Conservation (phyloP, 2,113 vertebrate genomes). For the Psettodes erumei region DNA sequence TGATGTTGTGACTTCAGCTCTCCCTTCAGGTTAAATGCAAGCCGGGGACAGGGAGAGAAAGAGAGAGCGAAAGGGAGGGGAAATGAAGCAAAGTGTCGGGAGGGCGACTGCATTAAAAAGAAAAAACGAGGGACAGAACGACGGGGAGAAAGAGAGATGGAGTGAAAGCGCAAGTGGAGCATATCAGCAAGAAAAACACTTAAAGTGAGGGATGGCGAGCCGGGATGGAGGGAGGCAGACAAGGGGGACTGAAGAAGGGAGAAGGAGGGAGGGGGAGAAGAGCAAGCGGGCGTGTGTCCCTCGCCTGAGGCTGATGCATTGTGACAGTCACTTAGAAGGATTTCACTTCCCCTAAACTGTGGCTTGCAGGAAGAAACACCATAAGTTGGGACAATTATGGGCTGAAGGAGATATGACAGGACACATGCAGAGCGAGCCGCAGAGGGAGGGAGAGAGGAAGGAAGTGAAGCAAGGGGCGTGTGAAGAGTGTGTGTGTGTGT, state of each 20-base stretch:
- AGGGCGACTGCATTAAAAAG: slow-evolving; percentile 70
- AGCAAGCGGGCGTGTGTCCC: slow-evolving; percentile 77
- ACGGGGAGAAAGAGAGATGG: slow-evolving; percentile 23
- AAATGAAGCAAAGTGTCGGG: slow-evolving; percentile 66
- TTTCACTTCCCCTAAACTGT: slow-evolving; percentile 90
- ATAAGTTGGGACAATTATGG: slow-evolving; percentile 89
- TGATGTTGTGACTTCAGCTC: slow-evolving; percentile 91
- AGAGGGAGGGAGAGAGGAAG: slow-evolving; percentile 51
- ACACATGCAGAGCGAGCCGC: slow-evolving; percentile 77
- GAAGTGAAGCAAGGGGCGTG: slow-evolving; percentile 53
- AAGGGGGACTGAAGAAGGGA: slow-evolving; percentile 54
- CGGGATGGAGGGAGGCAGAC: slow-evolving; percentile 56
- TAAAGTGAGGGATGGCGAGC: slow-evolving; percentile 68
- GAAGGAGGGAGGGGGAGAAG: slow-evolving; percentile 2
- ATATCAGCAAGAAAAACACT: slow-evolving; percentile 71
- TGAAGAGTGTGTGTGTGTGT: slow-evolving; percentile 30
- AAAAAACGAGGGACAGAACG: slow-evolving; percentile 31
- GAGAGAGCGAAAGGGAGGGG: slow-evolving; percentile 31
- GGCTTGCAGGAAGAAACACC: slow-evolving; percentile 86
- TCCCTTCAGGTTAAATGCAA: slow-evolving; percentile 83
- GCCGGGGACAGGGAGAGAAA: slow-evolving; percentile 39
- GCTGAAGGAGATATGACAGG: slow-evolving; percentile 92
- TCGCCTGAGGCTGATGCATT: slow-evolving; percentile 86
- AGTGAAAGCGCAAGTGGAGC: slow-evolving; percentile 61
- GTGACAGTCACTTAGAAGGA: slow-evolving; percentile 92